phyloP scores from a whole-genome alignment of 2,797 vertebrate genomes.

The Enoplosus armatus region DNA sequence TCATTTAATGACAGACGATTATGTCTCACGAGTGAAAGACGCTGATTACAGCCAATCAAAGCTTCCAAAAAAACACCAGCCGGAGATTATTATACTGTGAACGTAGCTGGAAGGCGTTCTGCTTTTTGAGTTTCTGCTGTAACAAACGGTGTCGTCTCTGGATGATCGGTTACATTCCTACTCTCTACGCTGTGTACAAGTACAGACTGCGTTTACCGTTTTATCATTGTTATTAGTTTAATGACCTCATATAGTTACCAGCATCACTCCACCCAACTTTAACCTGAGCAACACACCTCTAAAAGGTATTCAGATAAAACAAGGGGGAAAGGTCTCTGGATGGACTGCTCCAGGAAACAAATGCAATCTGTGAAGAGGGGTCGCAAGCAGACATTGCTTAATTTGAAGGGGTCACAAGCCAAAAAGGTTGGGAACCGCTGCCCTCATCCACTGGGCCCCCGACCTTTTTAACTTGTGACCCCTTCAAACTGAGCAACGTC shows the following conservation, averaged over 20 bases:
- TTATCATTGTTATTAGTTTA: not conserved
- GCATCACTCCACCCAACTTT: no score
- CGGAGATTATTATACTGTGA: not conserved
- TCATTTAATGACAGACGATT: slow-evolving; percentile 6
- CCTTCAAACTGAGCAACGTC: not conserved
- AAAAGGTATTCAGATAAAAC: no score
- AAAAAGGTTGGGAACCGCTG: no score
- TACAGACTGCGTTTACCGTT: not conserved
- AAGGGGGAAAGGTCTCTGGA: no score
- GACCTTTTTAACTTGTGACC: not conserved
- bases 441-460: no score
- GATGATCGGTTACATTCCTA: not conserved
- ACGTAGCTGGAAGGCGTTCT: not conserved
- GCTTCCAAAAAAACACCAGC: not conserved
- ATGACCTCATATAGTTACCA: not conserved
- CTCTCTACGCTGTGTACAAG: not conserved
- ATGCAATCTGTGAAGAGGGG: no score
- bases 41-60: slow-evolving; percentile 22
- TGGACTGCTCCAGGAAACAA: no score
- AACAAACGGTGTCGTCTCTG: not conserved
- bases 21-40: not conserved
- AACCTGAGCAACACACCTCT: no score
- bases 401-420: no score
- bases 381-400: no score
- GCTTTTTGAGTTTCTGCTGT: not conserved